phyloP scores from a whole-genome alignment of 1,140 invertebrate species.

The Paraescarpia echinospica region DNA sequence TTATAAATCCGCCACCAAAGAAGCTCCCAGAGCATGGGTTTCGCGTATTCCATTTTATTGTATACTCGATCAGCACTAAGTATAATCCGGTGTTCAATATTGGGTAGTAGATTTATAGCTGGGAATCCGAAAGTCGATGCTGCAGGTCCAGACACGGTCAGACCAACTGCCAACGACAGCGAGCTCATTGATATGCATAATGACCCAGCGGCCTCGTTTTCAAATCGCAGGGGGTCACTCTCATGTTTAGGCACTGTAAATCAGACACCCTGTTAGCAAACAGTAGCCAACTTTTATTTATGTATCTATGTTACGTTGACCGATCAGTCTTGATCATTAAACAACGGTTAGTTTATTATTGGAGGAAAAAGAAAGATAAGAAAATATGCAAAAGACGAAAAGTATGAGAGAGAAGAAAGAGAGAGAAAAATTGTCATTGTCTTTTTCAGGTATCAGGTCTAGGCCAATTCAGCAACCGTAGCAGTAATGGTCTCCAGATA shows the following conservation, averaged over 20 bases:
- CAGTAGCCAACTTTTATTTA: not conserved
- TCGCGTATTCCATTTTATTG: not conserved
- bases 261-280: not conserved
- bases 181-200: not conserved
- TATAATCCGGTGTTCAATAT: not conserved
- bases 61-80: not conserved
- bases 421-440: too few species aligned
- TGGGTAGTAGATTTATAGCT: not conserved
- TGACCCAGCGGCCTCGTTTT: not conserved
- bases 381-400: too few species aligned
- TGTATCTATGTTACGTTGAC: too few species aligned
- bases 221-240: not conserved
- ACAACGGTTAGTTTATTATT: too few species aligned
- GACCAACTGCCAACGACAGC: not conserved
- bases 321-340: too few species aligned
- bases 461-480: too few species aligned
- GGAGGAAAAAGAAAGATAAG: too few species aligned
- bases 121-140: not conserved
- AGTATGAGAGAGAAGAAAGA: too few species aligned
- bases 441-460: too few species aligned
- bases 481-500: too few species aligned
- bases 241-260: not conserved
- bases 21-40: not conserved
- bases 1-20: constrained; percentile 5
- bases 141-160: not conserved